Conservation (phyloP, 2,797 vertebrate genomes). For the Eulemur coronatus region DNA sequence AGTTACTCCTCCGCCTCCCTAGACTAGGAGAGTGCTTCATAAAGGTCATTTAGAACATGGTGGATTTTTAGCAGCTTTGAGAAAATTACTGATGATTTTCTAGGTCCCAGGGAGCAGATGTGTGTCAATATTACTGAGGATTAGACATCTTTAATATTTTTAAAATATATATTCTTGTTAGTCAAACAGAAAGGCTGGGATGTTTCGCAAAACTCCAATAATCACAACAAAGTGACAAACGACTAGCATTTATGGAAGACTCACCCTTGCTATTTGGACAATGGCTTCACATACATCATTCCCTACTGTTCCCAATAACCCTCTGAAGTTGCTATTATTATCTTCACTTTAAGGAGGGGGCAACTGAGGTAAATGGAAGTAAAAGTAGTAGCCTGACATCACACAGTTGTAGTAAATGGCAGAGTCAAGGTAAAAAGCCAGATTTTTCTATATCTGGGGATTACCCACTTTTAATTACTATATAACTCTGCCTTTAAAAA, state of each 20-base stretch:
- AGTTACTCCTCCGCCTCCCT: slow-evolving; percentile 19
- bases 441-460: background rate
- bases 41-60: slow-evolving; percentile 63
- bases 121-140: background rate
- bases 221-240: background rate
- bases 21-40: slow-evolving; percentile 43
- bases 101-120: background rate
- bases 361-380: background rate
- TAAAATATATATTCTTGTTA: background rate
- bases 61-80: slow-evolving; percentile 36
- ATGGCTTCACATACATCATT: background rate
- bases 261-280: background rate
- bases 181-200: background rate
- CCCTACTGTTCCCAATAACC: background rate
- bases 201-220: background rate
- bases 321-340: background rate
- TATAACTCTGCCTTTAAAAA: background rate
- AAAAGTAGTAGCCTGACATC: background rate
- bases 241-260: background rate
- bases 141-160: background rate
- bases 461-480: background rate
- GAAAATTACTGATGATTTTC: slow-evolving; percentile 30
- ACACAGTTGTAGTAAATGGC: background rate
- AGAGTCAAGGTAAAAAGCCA: background rate
- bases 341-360: background rate